phyloP scores from a whole-genome alignment of 1,140 invertebrate genomes.

The Drosophila pectinifera region DNA sequence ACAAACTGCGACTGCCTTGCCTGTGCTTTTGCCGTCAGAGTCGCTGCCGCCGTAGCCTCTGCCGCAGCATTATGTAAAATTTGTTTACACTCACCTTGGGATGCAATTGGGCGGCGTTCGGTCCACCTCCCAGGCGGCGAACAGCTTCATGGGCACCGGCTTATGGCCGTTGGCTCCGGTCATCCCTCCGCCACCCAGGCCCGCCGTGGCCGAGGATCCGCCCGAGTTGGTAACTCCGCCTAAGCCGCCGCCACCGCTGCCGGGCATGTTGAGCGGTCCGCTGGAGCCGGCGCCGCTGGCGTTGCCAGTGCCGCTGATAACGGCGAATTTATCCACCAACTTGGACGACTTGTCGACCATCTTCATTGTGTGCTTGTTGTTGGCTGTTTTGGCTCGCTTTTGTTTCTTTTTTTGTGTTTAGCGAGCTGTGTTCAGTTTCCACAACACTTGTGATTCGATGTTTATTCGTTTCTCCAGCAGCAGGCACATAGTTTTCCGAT shows the following conservation, averaged over 20 bases:
- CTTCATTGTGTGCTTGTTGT: constrained; percentile 71
- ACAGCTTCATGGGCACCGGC: constrained; percentile 98
- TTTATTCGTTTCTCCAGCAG: constrained; percentile 24
- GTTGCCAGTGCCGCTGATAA: constrained; percentile 51
- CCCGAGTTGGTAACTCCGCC: constrained; percentile 34
- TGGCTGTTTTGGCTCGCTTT: constrained; percentile 15
- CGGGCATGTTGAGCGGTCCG: constrained; percentile 27
- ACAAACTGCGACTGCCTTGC: constrained; percentile 18
- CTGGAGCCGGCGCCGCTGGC: constrained; percentile 24
- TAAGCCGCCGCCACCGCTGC: constrained; percentile 21
- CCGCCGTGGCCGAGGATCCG: constrained; percentile 32
- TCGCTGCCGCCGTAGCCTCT: neutral
- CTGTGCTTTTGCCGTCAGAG: constrained; percentile 4
- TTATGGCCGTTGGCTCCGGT: constrained; percentile 85
- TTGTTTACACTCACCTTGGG: constrained; percentile 90
- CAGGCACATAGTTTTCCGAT: constrained; percentile 30
- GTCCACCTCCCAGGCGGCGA: constrained; percentile 99
- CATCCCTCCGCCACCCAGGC: constrained; percentile 18
- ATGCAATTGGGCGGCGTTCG: constrained; percentile 98
- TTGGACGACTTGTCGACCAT: constrained; percentile 84
- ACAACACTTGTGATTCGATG: constrained; percentile 25
- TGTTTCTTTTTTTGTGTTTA: constrained; percentile 20
- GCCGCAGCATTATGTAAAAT: constrained; percentile 22
- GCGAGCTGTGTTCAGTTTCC: constrained; percentile 40
- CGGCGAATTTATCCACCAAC: constrained; percentile 81